Evolutionary conservation across 2,888 invertebrate species (phyloP), one percentile per base, ranked within the genome.

Genomic region (Eudemis profundana): DNA sequence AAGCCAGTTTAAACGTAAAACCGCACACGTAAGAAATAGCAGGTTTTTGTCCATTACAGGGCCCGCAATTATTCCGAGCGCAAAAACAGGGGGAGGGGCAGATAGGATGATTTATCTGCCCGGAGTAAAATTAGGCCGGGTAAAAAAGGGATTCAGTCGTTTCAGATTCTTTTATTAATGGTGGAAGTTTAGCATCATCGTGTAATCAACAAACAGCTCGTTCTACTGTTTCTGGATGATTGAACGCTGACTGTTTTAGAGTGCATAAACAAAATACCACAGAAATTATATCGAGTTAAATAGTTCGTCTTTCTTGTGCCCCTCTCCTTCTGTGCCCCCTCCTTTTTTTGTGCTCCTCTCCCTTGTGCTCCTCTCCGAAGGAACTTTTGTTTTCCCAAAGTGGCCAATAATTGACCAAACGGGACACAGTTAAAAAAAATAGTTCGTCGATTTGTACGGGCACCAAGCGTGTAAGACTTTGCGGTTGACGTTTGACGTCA

Each of bases 21-120:
- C 29, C 27, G 33, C 23, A 46, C 56, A 49, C 21, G 56, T 49
- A 42, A 47, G 47, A 56, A 49, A 29, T 38, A 38, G 23, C 47
- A 17, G 46, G 46, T 63, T 63, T 63, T 63, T 63, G 63, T 33
- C 56, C 63, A 63, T 63, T 63, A 56, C 40, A 5, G 54, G 15
- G 63, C 4, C 12, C 56, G 49, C 56, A 56, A 63, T 56, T 56
- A 63, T 40, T 62, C 38, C 10, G 23, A n/a, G 19, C 21, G 40
- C 63, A 63, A 63, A 63, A 63, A 63, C 53, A 19, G 63, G 63
- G 56, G 56, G 54, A 29, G 63, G 46, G 56, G 27, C 46, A 29
- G 27, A 40, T 38, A 40, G 63, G 23, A 53, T 53, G 53, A 53
- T 53, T 53, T 53, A 53, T 53, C 53, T 53, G n/a, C 33, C 10